Percentiles rank a stretch among this genome's conserved stretches.
These are phyloP conservation scores for Drosophila leontia DNA, from an alignment of 1,140 invertebrate species.

Conservation along the genomic window DNA sequence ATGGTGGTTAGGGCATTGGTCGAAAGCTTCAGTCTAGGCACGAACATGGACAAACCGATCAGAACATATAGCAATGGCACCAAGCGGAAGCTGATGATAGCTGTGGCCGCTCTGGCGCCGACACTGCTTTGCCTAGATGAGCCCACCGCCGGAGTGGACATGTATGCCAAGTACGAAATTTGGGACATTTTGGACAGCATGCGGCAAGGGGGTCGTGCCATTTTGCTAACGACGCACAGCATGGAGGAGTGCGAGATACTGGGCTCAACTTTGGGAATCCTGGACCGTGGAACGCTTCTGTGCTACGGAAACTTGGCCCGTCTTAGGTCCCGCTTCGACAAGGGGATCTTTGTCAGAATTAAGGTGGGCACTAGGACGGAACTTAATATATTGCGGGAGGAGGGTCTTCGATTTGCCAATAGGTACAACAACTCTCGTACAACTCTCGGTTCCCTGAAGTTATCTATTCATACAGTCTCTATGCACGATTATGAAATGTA, in stretches of 20 bases:
- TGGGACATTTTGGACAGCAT: conserved; percentile 88
- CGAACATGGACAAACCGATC: conserved; percentile 15
- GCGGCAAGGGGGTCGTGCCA: conserved; percentile 50
- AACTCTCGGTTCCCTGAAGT: not conserved
- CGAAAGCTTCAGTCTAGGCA: conserved; percentile 23
- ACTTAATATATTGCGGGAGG: not conserved
- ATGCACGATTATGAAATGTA: not conserved
- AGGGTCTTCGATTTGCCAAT: not conserved
- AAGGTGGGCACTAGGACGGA: conserved; percentile 68
- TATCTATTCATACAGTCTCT: not conserved
- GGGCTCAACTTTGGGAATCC: conserved; percentile 90
- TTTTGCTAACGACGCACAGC: conserved; percentile 86
- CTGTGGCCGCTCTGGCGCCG: conserved; percentile 91
- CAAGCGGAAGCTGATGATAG: conserved; percentile 93
- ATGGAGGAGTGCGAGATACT: conserved; percentile 94
- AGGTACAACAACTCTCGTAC: no score
- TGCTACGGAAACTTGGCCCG: conserved; percentile 81
- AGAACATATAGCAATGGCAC: conserved; percentile 92
- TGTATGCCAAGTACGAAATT: conserved; percentile 93
- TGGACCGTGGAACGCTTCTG: conserved; percentile 90
- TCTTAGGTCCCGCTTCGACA: conserved; percentile 83
- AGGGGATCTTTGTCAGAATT: conserved; percentile 82
- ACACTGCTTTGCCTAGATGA: conserved; percentile 94
- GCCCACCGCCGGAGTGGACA: conserved; percentile 97
- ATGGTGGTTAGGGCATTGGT: conserved; percentile 17